Base-by-base conservation (phyloP, 1,140 invertebrate species). In the Littorina saxatilis region DNA sequence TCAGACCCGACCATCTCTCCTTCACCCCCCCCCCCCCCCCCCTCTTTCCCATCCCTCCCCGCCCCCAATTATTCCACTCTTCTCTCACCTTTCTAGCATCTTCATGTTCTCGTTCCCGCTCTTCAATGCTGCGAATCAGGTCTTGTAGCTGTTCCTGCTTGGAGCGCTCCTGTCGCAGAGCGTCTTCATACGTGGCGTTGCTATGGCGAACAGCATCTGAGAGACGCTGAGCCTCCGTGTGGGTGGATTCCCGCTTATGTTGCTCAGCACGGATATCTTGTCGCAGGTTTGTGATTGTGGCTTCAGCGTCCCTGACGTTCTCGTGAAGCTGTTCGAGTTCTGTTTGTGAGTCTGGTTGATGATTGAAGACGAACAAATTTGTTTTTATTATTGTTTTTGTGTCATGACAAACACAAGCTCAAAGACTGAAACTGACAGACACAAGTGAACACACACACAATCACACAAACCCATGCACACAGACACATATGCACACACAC, bases 111-210 rank as follows among this genome's bases (percentile, higher is more conserved):
- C 83, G 70, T 29, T 88, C 85, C 40, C 87, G 84, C 23, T 88
- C 85, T 11, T 87, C 86, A 37, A 90, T 78, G 9, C 85, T 81
- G n/a, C 85, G 82, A 37, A 88, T 70, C 37, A 90, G 77, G 27
- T 87, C 86, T 47, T 90, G 86, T 23, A 90, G 35, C 55, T 90
- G 87, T 4, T 88, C 79, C 17, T 89, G 87, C 66, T 90, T 88
- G 27, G 73, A 74, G 37, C 80, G 85, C 81, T 90, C 87, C 73
- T 90, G 90, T n/a, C 84, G 79, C 35, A 84, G 29, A 63, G 83
- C 85, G n/a, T 90, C 89, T 50, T 91, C 88, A 58, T 87, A 84
- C 17, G 84, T 73, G 1, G 83, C 52, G 15, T 84, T 73, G 37
- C 86, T 88, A 50, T 87, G 84, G 1, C 85, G 85, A 58, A 91